Conservation (phyloP, 2,113 vertebrate species). For the Vulpes lagopus region DNA sequence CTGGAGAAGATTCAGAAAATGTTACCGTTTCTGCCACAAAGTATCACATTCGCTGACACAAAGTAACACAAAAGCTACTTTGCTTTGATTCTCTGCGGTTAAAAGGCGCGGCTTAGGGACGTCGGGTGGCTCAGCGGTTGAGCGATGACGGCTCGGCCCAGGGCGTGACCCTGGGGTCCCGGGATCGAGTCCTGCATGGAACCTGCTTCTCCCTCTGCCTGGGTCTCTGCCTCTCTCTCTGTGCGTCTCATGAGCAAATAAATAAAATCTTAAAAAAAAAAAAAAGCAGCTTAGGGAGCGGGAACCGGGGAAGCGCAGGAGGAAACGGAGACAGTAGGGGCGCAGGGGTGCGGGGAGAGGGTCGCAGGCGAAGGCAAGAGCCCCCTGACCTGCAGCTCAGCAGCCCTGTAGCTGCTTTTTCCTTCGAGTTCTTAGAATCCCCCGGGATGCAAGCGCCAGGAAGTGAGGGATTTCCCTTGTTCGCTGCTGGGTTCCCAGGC, state of each 20-base stretch:
- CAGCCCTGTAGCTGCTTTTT: rapidly evolving
- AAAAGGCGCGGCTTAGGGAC: neutral
- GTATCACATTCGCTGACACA: neutral
- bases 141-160: too few relatives aligned
- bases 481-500: neutral
- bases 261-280: too few relatives aligned
- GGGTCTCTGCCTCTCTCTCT: too few relatives aligned
- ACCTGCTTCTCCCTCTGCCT: too few relatives aligned
- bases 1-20: neutral
- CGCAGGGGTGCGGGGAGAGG: neutral
- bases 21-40: neutral
- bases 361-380: neutral
- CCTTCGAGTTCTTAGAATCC: neutral
- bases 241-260: too few relatives aligned
- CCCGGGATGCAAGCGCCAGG: neutral
- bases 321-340: neutral
- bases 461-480: neutral
- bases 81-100: neutral
- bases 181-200: too few relatives aligned
- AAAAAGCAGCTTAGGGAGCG: neutral
- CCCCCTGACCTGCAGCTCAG: neutral
- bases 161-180: too few relatives aligned
- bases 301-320: neutral
- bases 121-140: too few relatives aligned
- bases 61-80: neutral